Base-by-base conservation (phyloP, 2,888 invertebrate species). In the Scaptomyza reducta region DNA sequence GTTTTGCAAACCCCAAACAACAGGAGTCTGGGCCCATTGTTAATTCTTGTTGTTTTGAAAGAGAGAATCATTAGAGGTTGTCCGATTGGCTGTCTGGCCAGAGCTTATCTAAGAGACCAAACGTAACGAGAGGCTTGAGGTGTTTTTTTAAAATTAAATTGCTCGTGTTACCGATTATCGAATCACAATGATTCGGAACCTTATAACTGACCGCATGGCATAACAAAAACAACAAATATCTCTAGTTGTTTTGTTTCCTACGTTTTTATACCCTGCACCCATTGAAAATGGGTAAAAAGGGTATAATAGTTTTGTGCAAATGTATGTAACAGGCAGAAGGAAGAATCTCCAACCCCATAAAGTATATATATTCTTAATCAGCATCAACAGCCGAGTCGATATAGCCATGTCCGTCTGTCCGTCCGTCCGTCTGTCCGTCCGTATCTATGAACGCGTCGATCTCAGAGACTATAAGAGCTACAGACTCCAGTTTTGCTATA, bases 81-180 rank as follows among this genome's bases (percentile, higher is more conserved):
- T 3, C 22, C 22, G n/a, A 33, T 33, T 33, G 16, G 9, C 3
- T 5, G 41, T 18, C 42, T 44, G 50, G 38, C 5, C 16, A 6
- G 10, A 29, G 41, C 68, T 74, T 72, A 74, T 69, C 71, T 62
- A 68, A 64, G 47, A 54, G 40, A 10, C 3, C 1, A 10, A 14
- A 16, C 40, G 40, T n/a, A 13, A 35, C 38, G 38, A 14, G 14
- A 33, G n/a, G 22, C 22, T 22, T 22, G 22, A 33, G 14, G 27
- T 42, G 44, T 38, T 45, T 38, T 18, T 40, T 41, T 65, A 51
- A 27, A 57, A 47, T 64, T 41, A 9, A 14, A 33, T 42, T 62
- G 9, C 61, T 68, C 62, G 10, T 31, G 7, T 74, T 70, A 60
- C 53, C 7, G 27, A 35, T 70, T 55, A 65, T 54, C 56, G 50